Conservation (phyloP, 2,888 invertebrate species). For the Miltochrista miniata region DNA sequence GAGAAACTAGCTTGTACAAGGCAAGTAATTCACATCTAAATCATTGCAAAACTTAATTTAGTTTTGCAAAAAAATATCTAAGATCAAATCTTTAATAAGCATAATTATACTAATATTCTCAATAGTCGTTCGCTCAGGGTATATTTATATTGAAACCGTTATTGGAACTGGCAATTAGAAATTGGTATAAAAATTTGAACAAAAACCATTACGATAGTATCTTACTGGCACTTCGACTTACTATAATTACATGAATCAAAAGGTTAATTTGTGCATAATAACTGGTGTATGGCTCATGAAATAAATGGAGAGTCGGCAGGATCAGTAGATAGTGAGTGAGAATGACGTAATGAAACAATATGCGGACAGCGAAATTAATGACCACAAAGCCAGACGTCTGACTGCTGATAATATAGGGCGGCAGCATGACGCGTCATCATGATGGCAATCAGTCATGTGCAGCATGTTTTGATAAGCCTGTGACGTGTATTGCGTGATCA, state of each 20-base stretch:
- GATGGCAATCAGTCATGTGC: constrained; percentile 24
- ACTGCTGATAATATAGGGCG: constrained; percentile 22
- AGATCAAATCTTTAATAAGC: too few relatives aligned
- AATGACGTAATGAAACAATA: constrained; percentile 34
- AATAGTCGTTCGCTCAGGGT: too few relatives aligned
- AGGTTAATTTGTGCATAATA: constrained; percentile 44
- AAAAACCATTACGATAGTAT: constrained; percentile 23
- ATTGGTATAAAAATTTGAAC: constrained; percentile 5
- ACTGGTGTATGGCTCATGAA: constrained; percentile 37
- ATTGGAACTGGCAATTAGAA: too few relatives aligned
- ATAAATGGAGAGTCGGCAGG: constrained; percentile 35
- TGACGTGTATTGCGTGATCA: neutral
- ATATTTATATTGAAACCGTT: too few relatives aligned
- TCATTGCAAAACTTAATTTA: too few relatives aligned
- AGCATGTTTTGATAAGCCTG: constrained; percentile 29
- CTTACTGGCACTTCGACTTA: constrained; percentile 26
- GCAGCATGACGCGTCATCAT: constrained; percentile 20
- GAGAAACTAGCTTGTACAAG: too few relatives aligned
- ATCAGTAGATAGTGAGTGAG: constrained; percentile 16
- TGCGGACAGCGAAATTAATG: constrained; percentile 28
- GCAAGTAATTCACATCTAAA: too few relatives aligned
- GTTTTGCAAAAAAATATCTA: too few relatives aligned
- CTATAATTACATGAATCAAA: constrained; percentile 36
- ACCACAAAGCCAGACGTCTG: constrained; percentile 23
- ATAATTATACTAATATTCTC: too few relatives aligned